phyloP scores from a whole-genome alignment of 2,113 vertebrate genomes.

The Tachuris rubrigastra region DNA sequence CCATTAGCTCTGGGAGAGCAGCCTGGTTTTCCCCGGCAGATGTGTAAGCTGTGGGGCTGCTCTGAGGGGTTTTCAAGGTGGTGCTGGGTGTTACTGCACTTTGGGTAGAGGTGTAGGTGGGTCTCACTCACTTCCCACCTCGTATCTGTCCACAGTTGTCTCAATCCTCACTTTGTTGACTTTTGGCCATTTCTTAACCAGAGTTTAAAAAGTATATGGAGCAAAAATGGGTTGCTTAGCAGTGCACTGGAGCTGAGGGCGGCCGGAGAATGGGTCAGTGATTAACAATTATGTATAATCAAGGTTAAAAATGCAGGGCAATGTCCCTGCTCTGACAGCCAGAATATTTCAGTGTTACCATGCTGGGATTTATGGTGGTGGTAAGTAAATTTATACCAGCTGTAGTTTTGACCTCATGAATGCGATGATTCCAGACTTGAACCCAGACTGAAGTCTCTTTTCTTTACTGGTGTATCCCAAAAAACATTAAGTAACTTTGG shows the following conservation, averaged over 20 bases:
- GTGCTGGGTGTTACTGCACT: accelerated
- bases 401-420: neutral
- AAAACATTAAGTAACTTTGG: neutral
- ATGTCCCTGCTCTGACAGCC: neutral
- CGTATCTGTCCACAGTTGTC: neutral
- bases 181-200: conserved; percentile 14
- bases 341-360: neutral
- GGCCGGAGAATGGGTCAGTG: conserved; percentile 67
- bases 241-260: neutral
- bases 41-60: neutral
- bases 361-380: neutral
- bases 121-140: neutral
- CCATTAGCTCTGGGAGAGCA: neutral
- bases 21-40: neutral
- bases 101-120: accelerated
- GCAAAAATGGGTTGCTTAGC: conserved; percentile 56
- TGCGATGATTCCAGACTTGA: neutral
- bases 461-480: neutral
- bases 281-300: conserved; percentile 55
- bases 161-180: conserved; percentile 18
- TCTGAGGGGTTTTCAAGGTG: neutral
- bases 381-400: neutral
- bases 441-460: neutral
- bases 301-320: conserved; percentile 59
- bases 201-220: conserved; percentile 50